phyloP scores from a whole-genome alignment of 53 echinoderm and acorn worm species.

The Temnopleurus reevesii region DNA sequence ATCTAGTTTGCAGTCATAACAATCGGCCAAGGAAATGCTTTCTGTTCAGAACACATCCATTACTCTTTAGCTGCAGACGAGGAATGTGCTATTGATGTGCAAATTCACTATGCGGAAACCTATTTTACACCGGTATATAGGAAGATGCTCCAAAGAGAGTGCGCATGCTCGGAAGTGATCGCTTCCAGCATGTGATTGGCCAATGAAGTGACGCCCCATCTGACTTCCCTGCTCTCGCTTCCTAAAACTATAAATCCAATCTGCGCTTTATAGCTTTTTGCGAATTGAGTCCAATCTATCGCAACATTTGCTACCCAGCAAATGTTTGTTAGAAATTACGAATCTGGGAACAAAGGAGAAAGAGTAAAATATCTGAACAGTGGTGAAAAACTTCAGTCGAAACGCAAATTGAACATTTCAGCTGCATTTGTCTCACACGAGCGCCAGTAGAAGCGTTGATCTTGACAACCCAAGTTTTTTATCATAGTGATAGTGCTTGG shows the following conservation, averaged over 20 bases:
- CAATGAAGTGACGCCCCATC: constrained; percentile 15
- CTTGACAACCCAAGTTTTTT: not conserved
- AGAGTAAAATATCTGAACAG: not conserved
- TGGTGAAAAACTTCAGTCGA: not conserved
- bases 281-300: not conserved
- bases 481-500: too few relatives aligned
- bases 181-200: constrained; percentile 3
- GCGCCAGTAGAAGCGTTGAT: not conserved
- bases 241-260: not conserved
- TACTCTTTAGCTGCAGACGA: too few relatives aligned
- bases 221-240: not conserved
- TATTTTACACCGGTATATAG: too few relatives aligned
- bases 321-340: not conserved
- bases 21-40: too few relatives aligned
- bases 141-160: not conserved
- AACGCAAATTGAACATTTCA: too few relatives aligned
- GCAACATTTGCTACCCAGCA: not conserved
- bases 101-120: too few relatives aligned
- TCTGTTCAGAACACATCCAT: too few relatives aligned
- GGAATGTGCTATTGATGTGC: too few relatives aligned
- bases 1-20: too few relatives aligned
- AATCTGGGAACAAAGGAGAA: not conserved
- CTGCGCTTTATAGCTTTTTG: not conserved
- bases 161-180: constrained; percentile 31
- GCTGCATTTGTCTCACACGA: not conserved